Conservation (phyloP, 2,797 vertebrate species). For the Parauchenoglanis punctatus region DNA sequence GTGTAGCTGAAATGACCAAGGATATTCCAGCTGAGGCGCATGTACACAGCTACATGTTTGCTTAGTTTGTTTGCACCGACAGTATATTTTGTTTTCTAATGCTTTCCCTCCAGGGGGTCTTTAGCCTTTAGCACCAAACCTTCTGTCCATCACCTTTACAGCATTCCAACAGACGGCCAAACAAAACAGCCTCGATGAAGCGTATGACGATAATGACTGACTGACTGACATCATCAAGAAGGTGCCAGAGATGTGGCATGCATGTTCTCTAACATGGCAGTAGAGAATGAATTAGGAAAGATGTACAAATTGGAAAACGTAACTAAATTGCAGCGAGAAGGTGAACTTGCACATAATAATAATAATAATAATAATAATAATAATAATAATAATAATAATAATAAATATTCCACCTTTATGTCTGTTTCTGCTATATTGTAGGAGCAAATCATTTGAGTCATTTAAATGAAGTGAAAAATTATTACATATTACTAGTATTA, state of each 20-base stretch:
- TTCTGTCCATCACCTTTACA: not conserved
- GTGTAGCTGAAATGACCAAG: not conserved
- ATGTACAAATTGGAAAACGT: not conserved
- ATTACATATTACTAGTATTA: no score
- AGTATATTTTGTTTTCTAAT: not conserved
- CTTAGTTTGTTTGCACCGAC: not conserved
- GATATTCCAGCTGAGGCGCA: not conserved
- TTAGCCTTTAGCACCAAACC: not conserved
- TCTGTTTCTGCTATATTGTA: not conserved
- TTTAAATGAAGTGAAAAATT: not conserved
- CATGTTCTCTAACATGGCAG: no score
- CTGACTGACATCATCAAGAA: not conserved
- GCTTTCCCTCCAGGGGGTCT: not conserved
- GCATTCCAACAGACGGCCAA: not conserved
- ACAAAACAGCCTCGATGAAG: not conserved
- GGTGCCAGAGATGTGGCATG: no score
- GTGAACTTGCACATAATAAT: not conserved
- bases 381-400: slow-evolving; percentile 15
- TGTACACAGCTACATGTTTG: not conserved
- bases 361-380: slow-evolving; percentile 14
- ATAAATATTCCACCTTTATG: not conserved
- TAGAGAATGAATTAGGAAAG: not conserved
- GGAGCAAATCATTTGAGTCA: not conserved
- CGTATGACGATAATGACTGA: no score
- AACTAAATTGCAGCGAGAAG: not conserved